Evolutionary conservation across 1,140 invertebrate species (phyloP).

Genomic region (Zophobas morio): DNA sequence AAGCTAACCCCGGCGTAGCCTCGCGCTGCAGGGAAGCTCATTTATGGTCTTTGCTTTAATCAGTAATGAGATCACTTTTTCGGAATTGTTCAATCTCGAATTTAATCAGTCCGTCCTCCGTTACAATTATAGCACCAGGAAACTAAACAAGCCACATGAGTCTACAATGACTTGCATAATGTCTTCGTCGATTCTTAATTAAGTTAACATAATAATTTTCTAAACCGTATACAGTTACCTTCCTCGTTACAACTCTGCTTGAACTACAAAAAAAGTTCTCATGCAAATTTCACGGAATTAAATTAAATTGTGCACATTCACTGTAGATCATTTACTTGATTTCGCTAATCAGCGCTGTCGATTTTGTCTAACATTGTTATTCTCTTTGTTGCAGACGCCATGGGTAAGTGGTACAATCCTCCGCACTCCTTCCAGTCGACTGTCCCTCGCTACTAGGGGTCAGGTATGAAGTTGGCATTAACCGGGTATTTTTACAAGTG

Average conservation of each 20-base stretch:
- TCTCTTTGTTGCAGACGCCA: conserved; percentile 74
- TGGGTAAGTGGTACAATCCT: conserved; percentile 71
- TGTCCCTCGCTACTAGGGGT: conserved; percentile 48
- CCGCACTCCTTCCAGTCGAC: conserved; percentile 48
- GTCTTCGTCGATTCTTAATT: conserved; percentile 23
- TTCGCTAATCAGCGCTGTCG: conserved; percentile 7
- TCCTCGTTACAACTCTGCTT: background rate
- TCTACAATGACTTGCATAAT: conserved; percentile 29
- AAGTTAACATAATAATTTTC: conserved; percentile 34
- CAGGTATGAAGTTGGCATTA: conserved; percentile 44
- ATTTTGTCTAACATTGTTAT: conserved; percentile 18
- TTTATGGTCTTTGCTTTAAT: too few species aligned
- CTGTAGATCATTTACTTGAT: conserved; percentile 9
- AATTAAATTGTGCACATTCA: conserved; percentile 35
- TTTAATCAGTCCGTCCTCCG: background rate
- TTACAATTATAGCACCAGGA: background rate
- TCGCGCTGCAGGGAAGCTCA: too few species aligned
- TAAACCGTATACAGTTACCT: conserved; percentile 10
- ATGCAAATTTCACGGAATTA: conserved; percentile 23
- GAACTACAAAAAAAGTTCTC: conserved; percentile 4
- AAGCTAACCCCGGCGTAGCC: too few species aligned
- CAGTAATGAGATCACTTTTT: too few species aligned
- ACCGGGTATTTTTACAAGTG: background rate
- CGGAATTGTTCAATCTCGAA: too few species aligned
- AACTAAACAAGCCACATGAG: conserved; percentile 4